Conservation (phyloP, 2,797 vertebrate genomes). For the Aldrovandia affinis region DNA sequence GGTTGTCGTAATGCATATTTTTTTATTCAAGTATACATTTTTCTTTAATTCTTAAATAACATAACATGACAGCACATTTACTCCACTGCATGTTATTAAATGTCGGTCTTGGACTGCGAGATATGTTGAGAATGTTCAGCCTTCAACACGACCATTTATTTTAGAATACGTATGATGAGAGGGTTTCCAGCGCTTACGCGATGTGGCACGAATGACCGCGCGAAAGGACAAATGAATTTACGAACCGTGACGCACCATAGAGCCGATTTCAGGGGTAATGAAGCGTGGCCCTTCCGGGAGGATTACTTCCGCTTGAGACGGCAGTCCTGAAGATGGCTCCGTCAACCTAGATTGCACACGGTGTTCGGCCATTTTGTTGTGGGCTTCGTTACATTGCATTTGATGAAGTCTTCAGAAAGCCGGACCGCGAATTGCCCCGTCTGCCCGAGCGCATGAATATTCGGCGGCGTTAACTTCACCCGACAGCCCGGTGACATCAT, state of each 20-base stretch:
- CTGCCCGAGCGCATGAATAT: conserved; percentile 29
- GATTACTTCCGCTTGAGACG: neutral
- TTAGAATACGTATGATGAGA: conserved; percentile 3
- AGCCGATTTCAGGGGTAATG: neutral
- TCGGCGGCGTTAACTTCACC: conserved; percentile 21
- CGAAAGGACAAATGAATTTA: neutral
- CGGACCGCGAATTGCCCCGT: conserved; percentile 6
- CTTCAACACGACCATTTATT: conserved; percentile 15
- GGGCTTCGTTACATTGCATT: conserved; percentile 29
- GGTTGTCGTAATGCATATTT: neutral
- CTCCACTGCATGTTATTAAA: neutral
- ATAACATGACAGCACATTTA: neutral
- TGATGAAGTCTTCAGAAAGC: conserved; percentile 29
- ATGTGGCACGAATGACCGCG: neutral
- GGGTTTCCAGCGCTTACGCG: neutral
- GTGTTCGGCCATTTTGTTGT: conserved; percentile 5
- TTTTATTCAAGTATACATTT: neutral
- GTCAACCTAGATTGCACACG: neutral
- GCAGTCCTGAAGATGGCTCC: neutral
- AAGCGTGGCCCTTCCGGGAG: neutral
- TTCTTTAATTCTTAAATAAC: neutral
- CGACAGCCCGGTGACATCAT: conserved; percentile 26
- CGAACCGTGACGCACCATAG: neutral
- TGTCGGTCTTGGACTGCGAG: neutral
- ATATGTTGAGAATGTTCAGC: neutral